phyloP scores from a whole-genome alignment of 1,140 invertebrate genomes.

The Caerostris darwini region DNA sequence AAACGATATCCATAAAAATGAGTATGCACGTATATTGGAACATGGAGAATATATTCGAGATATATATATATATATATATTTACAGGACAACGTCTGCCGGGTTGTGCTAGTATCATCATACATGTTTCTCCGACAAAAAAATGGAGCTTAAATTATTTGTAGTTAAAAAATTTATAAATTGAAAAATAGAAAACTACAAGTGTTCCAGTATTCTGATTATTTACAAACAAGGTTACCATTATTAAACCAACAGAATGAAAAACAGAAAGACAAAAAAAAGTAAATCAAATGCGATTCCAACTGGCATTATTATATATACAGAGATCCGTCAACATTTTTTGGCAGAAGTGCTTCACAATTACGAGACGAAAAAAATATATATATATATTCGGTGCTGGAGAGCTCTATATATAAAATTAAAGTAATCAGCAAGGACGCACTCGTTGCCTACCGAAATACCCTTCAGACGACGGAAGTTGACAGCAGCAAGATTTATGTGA shows the following conservation, averaged over 20 bases:
- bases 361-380: not conserved
- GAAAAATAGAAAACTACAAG: not conserved
- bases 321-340: not conserved
- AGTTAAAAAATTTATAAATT: too few relatives aligned
- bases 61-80: too few relatives aligned
- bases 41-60: too few relatives aligned
- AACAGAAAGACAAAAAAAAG: not conserved
- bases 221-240: not conserved
- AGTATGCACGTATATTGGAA: too few relatives aligned
- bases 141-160: too few relatives aligned
- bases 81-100: too few relatives aligned
- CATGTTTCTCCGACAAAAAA: too few relatives aligned
- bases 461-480: conserved; percentile 49
- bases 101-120: too few relatives aligned
- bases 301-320: not conserved
- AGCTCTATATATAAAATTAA: conserved; percentile 52
- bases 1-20: too few relatives aligned
- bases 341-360: not conserved
- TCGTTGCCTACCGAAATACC: conserved; percentile 31
- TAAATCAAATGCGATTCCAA: not conserved
- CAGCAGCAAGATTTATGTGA: conserved; percentile 16
- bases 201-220: not conserved
- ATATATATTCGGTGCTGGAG: not conserved
- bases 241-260: not conserved
- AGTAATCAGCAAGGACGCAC: conserved; percentile 33